A percentile compares a stretch with the other conserved stretches of the same genome.
Evolutionary conservation across 2,113 vertebrate species (phyloP).

Genomic region (Hymenochirus boettgeri): DNA sequence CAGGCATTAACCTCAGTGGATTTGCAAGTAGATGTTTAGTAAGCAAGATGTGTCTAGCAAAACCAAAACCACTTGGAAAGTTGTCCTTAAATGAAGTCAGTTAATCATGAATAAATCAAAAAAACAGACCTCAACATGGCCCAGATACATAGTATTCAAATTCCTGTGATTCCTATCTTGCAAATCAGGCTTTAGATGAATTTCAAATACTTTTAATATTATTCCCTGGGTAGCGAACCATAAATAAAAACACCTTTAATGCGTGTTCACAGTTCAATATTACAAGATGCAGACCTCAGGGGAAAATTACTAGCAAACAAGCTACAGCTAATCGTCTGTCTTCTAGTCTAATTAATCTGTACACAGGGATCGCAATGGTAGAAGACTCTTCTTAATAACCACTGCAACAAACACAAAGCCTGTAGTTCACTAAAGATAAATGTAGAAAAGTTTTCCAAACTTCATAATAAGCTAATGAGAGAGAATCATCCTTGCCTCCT

Average conservation of each 20-base stretch:
- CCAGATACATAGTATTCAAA: neutral
- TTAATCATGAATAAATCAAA: neutral
- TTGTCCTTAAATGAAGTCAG: neutral
- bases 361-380: neutral
- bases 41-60: neutral
- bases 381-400: conserved; percentile 8
- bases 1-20: neutral
- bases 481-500: no score
- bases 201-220: neutral
- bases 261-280: conserved; percentile 6
- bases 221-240: neutral
- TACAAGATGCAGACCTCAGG: conserved; percentile 13
- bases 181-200: neutral
- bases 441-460: no score
- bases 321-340: conserved; percentile 11
- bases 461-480: no score
- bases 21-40: neutral
- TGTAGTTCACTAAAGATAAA: no score
- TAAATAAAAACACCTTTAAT: conserved; percentile 13
- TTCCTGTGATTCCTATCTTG: neutral
- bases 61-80: neutral
- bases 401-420: no score
- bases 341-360: conserved; percentile 18
- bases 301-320: conserved; percentile 17
- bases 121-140: neutral